Conservation (phyloP, 2,888 invertebrate species). For the Ectobius pallidus region DNA sequence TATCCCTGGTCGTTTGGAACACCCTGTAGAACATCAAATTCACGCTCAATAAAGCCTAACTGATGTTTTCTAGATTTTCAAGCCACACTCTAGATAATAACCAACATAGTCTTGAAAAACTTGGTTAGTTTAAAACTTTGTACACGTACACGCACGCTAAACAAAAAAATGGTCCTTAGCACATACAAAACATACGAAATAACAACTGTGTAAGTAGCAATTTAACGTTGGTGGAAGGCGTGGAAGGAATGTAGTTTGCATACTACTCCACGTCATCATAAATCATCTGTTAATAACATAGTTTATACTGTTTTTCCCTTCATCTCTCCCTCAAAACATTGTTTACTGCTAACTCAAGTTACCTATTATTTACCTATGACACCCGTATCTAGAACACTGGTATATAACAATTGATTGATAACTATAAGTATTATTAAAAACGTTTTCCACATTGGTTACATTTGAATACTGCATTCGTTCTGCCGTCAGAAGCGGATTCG, state of each 20-base stretch:
- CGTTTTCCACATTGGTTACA: background rate
- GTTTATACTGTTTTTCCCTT: slow-evolving; percentile 11
- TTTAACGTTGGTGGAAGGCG: slow-evolving; percentile 27
- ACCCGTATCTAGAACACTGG: background rate
- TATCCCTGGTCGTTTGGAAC: too few relatives aligned
- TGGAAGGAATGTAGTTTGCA: slow-evolving; percentile 38
- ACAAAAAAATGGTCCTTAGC: too few relatives aligned
- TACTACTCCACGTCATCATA: slow-evolving; percentile 39
- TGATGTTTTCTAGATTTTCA: too few relatives aligned
- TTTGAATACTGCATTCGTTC: background rate
- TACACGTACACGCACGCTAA: too few relatives aligned
- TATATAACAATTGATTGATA: background rate
- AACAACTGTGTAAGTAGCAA: slow-evolving; percentile 19
- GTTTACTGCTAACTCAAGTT: background rate
- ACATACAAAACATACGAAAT: background rate
- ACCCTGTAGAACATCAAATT: too few relatives aligned
- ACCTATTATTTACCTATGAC: background rate
- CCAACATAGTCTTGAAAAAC: too few relatives aligned
- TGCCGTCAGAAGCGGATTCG: background rate
- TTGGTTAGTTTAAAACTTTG: too few relatives aligned
- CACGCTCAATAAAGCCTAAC: too few relatives aligned
- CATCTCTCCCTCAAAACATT: background rate
- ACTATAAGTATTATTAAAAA: background rate
- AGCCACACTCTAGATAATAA: too few relatives aligned
- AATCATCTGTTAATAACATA: slow-evolving; percentile 40